phyloP scores from a whole-genome alignment of 2,888 invertebrate genomes.

The Strigamia maritima region DNA sequence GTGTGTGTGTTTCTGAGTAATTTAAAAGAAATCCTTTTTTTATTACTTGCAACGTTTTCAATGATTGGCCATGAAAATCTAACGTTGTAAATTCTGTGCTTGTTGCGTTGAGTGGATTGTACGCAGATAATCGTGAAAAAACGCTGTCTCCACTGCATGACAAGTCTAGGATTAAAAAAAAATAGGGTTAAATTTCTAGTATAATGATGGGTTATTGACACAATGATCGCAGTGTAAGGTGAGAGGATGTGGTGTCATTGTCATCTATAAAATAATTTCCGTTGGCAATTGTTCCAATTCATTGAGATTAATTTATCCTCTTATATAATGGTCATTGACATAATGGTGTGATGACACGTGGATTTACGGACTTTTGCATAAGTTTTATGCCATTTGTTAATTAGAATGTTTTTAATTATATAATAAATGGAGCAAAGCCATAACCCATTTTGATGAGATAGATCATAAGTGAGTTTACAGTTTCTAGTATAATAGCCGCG shows the following conservation, averaged over 20 bases:
- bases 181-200: background rate
- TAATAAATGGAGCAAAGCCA: background rate
- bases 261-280: slow-evolving; percentile 8
- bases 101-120: background rate
- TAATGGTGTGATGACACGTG: background rate
- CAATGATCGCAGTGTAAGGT: background rate
- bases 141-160: background rate
- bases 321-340: slow-evolving; percentile 16
- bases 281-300: slow-evolving; percentile 1
- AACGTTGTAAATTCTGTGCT: background rate
- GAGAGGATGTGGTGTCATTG: background rate
- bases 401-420: background rate
- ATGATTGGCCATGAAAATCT: background rate
- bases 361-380: background rate
- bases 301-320: background rate
- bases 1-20: no score
- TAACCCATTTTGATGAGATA: background rate
- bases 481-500: background rate
- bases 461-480: background rate
- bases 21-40: background rate
- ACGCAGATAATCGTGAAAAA: background rate
- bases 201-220: background rate
- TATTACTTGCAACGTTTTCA: background rate
- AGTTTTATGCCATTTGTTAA: background rate
- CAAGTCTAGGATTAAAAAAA: background rate